phyloP scores from a whole-genome alignment of 2,888 invertebrate species.

The Sarcophaga subvicina region DNA sequence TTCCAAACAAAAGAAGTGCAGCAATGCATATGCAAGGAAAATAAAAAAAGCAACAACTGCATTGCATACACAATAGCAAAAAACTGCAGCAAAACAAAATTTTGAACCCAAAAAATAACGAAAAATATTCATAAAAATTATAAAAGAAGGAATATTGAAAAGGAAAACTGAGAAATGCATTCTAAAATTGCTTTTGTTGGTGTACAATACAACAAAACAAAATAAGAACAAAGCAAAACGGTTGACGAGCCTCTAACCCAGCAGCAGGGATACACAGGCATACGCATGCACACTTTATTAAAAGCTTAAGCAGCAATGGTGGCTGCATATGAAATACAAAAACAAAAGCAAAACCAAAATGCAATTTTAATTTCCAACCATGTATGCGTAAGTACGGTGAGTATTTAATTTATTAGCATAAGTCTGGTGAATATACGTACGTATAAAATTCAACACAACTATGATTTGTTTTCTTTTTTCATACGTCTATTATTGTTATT shows the following conservation, averaged over 20 bases:
- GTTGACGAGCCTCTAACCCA: constrained; percentile 55
- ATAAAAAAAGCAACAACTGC: constrained; percentile 30
- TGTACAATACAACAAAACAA: constrained; percentile 11
- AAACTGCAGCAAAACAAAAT: constrained; percentile 41
- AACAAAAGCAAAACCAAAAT: too few species aligned
- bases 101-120: constrained; percentile 44
- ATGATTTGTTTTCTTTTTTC: too few species aligned
- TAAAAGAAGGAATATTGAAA: constrained; percentile 4
- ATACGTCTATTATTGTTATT: neutral
- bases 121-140: constrained; percentile 35
- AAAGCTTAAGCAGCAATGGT: too few species aligned
- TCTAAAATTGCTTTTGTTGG: constrained; percentile 25
- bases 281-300: too few species aligned
- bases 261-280: too few species aligned
- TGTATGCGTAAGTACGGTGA: constrained; percentile 46
- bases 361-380: too few species aligned
- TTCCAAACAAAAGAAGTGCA: constrained; percentile 65
- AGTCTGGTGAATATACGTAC: constrained; percentile 19
- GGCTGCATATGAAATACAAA: too few species aligned
- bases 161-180: constrained; percentile 62
- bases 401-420: neutral
- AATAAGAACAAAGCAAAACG: constrained; percentile 52
- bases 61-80: constrained; percentile 34
- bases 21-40: constrained; percentile 36
- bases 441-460: neutral